phyloP scores from a whole-genome alignment of 2,797 vertebrate species.

The Hemibagrus guttatus region DNA sequence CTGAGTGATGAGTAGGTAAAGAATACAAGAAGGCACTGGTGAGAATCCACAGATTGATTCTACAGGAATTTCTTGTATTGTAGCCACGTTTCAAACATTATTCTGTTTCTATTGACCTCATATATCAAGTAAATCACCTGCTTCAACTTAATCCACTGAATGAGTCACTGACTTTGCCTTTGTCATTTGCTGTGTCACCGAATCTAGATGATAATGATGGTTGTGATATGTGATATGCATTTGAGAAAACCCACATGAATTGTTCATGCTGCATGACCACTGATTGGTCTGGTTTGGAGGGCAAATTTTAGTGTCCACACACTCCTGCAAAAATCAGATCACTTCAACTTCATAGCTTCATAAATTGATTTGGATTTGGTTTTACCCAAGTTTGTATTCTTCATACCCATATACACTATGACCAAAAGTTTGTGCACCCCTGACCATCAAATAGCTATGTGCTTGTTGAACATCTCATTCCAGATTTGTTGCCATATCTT shows the following conservation, averaged over 20 bases:
- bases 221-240: too few species aligned
- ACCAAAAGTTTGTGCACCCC: background rate
- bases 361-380: background rate
- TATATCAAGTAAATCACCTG: too few species aligned
- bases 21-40: background rate
- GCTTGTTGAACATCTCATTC: background rate
- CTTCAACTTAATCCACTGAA: too few species aligned
- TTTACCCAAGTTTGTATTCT: background rate
- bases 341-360: background rate
- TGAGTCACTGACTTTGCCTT: too few species aligned
- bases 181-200: too few species aligned
- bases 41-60: background rate
- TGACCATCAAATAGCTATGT: background rate
- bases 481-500: background rate
- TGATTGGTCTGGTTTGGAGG: too few species aligned
- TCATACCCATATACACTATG: background rate
- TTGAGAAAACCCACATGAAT: too few species aligned
- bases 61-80: background rate
- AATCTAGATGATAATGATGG: too few species aligned
- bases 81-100: background rate
- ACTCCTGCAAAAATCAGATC: background rate
- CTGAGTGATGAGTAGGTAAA: background rate
- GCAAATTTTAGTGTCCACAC: too few species aligned
- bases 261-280: too few species aligned
- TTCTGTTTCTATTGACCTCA: too few species aligned